These are phyloP conservation scores for Pocillopora grandis DNA, from an alignment of 92 coral and sea anemone genomes.

Conservation along the genomic window DNA sequence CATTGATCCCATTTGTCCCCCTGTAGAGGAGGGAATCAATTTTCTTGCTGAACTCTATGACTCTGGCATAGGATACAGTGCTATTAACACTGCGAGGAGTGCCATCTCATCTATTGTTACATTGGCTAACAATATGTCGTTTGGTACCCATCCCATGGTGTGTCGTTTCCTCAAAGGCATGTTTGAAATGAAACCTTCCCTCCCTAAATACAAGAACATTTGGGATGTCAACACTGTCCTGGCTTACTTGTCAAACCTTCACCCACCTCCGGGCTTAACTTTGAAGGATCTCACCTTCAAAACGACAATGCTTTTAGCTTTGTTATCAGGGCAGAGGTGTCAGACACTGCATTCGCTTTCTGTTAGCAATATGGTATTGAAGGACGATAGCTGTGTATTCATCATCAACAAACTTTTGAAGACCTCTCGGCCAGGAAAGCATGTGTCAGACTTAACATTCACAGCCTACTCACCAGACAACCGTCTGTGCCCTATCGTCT, in stretches of 20 bases:
- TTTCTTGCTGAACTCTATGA: background rate
- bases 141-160: constrained; percentile 20
- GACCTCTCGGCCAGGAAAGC: constrained; percentile 41
- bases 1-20: too few relatives aligned
- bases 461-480: constrained; percentile 29
- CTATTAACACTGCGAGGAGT: constrained; percentile 25
- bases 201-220: constrained; percentile 32
- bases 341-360: constrained; percentile 37
- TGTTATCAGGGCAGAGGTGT: constrained; percentile 11
- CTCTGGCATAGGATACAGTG: constrained; percentile 26
- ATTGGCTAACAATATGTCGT: background rate
- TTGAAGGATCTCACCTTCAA: background rate
- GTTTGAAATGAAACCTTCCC: background rate
- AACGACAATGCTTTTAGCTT: too few relatives aligned
- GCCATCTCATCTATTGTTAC: background rate
- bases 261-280: constrained; percentile 17
- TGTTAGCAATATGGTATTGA: constrained; percentile 14
- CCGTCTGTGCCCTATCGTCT: constrained; percentile 15
- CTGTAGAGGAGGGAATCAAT: too few relatives aligned
- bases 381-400: constrained; percentile 39
- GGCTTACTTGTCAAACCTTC: constrained; percentile 20
- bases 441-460: constrained; percentile 18
- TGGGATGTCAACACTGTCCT: constrained; percentile 41
- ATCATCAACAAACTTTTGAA: constrained; percentile 33
- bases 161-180: constrained; percentile 34